phyloP scores from a whole-genome alignment of 2,797 vertebrate genomes.

The Semaprochilodus insignis region DNA sequence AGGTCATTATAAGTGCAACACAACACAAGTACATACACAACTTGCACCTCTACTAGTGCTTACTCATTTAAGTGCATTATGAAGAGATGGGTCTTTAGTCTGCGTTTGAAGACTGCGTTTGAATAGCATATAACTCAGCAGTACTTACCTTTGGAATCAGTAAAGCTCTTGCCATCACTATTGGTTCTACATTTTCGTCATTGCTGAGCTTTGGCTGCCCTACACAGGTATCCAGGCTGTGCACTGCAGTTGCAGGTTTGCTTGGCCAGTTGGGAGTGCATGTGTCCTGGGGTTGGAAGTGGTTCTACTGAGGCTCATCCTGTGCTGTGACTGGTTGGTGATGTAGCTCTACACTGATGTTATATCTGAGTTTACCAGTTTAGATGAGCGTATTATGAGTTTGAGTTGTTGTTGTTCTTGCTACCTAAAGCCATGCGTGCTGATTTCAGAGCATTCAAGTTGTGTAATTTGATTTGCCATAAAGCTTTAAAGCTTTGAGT shows the following conservation, averaged over 20 bases:
- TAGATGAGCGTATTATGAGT: neutral
- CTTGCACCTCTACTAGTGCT: no score
- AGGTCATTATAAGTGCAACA: no score
- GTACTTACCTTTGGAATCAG: no score
- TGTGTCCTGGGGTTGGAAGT: neutral
- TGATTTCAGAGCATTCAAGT: neutral
- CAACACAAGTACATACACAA: no score
- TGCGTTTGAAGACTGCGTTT: no score
- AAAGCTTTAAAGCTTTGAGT: no score
- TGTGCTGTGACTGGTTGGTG: neutral
- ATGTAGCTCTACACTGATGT: neutral
- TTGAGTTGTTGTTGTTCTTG: neutral
- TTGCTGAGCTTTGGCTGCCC: neutral
- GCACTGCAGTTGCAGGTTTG: neutral
- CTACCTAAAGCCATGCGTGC: no score
- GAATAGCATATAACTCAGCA: no score
- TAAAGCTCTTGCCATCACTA: no score
- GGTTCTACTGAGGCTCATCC: neutral
- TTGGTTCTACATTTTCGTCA: neutral
- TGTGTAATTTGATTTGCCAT: neutral
- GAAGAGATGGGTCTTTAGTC: no score
- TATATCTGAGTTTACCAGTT: neutral
- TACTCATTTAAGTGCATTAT: no score
- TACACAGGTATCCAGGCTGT: neutral
- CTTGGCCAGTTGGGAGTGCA: slow-evolving; percentile 15